Evolutionary conservation across 2,113 vertebrate genomes (phyloP).

Genomic region (Bagarius yarrelli): DNA sequence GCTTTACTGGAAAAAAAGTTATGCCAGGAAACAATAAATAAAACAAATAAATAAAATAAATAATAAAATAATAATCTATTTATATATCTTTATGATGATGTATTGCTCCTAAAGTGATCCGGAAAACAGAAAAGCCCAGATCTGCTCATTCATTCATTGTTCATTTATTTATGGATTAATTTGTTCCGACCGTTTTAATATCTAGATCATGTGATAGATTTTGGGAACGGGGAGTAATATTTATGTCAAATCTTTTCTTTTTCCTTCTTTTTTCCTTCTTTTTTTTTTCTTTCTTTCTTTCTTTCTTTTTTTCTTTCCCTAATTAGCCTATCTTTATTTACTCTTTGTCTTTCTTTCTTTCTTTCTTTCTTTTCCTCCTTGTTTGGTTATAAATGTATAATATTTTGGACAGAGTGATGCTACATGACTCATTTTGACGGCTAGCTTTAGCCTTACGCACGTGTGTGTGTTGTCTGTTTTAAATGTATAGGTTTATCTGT

Average conservation of each 20-base stretch:
- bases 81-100: conserved; percentile 70
- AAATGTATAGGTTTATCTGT: not conserved
- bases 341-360: too few relatives aligned
- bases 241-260: conserved; percentile 45
- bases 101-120: conserved; percentile 62
- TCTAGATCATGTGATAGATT: conserved; percentile 46
- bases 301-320: conserved; percentile 38
- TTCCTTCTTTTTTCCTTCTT: conserved; percentile 35
- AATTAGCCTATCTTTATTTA: too few relatives aligned
- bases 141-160: conserved; percentile 65
- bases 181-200: conserved; percentile 62
- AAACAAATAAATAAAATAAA: not conserved
- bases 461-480: not conserved
- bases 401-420: conserved; percentile 5
- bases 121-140: conserved; percentile 61
- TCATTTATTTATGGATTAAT: conserved; percentile 71
- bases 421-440: not conserved
- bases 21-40: not conserved
- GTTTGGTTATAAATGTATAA: conserved; percentile 36
- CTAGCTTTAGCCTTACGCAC: not conserved
- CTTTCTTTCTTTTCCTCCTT: too few relatives aligned
- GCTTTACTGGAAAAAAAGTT: conserved; percentile 49
- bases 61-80: conserved; percentile 55
- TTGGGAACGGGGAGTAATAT: conserved; percentile 60
- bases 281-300: conserved; percentile 59